These are phyloP conservation scores for Protomyctophum bolini DNA, from an alignment of 2,113 vertebrate genomes.

Conservation along the genomic window DNA sequence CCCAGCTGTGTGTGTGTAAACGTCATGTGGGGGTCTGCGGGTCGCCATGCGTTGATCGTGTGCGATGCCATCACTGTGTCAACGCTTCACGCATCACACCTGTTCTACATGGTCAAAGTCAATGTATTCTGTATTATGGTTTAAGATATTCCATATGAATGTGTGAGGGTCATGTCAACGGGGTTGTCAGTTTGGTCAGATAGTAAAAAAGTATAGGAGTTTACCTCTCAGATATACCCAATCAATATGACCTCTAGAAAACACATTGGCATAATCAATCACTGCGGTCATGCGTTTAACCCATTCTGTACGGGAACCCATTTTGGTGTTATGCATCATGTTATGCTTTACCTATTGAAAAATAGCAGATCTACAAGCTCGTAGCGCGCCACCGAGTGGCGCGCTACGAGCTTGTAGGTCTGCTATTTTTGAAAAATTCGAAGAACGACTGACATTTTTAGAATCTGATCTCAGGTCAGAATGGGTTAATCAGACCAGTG, in stretches of 20 bases:
- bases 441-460: no score
- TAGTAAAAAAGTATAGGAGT: constrained; percentile 63
- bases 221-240: constrained; percentile 61
- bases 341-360: no score
- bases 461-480: no score
- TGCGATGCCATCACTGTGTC: background rate
- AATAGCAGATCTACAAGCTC: no score
- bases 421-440: no score
- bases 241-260: constrained; percentile 79
- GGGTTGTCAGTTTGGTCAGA: constrained; percentile 40
- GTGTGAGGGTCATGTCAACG: constrained; percentile 23
- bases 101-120: background rate
- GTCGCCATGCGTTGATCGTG: background rate
- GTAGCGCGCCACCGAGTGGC: no score
- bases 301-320: no score
- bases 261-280: constrained; percentile 73
- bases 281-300: constrained; percentile 60
- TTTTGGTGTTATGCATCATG: no score
- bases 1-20: background rate
- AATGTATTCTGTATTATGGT: background rate
- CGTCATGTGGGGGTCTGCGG: background rate
- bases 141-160: constrained; percentile 15
- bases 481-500: no score
- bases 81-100: background rate
- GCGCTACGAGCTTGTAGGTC: no score